Evolutionary conservation across 2,888 invertebrate species (phyloP), one percentile per base, ranked within the genome.

Genomic region (Lampropteryx suffumata): DNA sequence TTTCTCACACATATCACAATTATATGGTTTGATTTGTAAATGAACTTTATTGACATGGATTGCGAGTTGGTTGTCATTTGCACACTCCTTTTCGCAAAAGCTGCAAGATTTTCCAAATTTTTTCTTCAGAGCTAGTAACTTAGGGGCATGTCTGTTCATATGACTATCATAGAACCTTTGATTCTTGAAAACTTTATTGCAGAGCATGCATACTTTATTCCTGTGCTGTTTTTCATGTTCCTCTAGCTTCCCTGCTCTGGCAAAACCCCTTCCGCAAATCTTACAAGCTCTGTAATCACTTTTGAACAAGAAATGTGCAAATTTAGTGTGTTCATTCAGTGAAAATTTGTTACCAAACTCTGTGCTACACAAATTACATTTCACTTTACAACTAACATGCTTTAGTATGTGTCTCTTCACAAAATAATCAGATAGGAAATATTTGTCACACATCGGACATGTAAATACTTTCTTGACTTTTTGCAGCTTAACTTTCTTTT

Each of bases 1-100:
- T 35, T 64, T 69, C 0, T 87, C 84, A 17, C 89, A 89, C 89
- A 90, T 89, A 37, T 89, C 88, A 50, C 89, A 90, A 39, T 57
- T 61, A 52, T 83, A 88, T 0, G 89, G 87, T 68, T 87, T 89
- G 33, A 89, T 85, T 70, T 82, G 82, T 43, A 90, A 78, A 70
- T 90, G 89, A 0, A 73, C 64, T 55, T 86, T 90, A 67, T 90
- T 90, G 0, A 90, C 86, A 32, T 90, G 89, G 0, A 86, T 49
- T 0, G 82, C 81, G 0, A 90, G 79, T 56, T 82, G 71, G 12
- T 85, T 85, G 42, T 82, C 79, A 36, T 76, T 79, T 14, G 68
- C 51, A 58, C 74, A 87, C 4, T 77, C 76, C 48, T 79, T 86
- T 44, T 88, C 87, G 37, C 89, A 90, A 43, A 90, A 86, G 58